These are phyloP conservation scores for Philereme transversata DNA, from an alignment of 2,888 invertebrate genomes.

Conservation along the genomic window DNA sequence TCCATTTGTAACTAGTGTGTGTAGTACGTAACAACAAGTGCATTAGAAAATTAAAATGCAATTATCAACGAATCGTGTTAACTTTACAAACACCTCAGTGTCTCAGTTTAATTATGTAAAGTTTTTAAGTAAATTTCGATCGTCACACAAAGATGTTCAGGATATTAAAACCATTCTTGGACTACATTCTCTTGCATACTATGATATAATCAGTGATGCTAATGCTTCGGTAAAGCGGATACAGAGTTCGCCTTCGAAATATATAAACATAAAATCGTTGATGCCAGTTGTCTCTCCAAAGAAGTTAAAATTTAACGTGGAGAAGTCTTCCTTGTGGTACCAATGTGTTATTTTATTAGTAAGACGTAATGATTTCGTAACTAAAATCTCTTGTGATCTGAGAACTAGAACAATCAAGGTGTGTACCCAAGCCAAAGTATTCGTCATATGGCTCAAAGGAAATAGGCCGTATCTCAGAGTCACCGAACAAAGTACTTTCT, in stretches of 20 bases:
- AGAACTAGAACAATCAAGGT: conserved; percentile 41
- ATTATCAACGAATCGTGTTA: conserved; percentile 67
- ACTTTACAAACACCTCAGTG: conserved; percentile 68
- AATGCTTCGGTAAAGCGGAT: conserved; percentile 19
- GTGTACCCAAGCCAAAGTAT: conserved; percentile 11
- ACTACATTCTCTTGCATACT: conserved; percentile 58
- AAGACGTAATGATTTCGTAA: conserved; percentile 44
- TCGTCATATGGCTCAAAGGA: conserved; percentile 18
- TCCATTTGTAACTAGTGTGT: conserved; percentile 46
- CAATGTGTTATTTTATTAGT: conserved; percentile 43
- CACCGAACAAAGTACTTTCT: conserved; percentile 1
- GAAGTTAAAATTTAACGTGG: conserved; percentile 47
- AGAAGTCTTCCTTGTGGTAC: conserved; percentile 52
- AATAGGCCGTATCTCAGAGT: conserved; percentile 3
- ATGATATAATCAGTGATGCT: conserved; percentile 33
- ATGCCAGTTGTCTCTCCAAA: conserved; percentile 49
- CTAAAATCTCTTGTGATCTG: conserved; percentile 58
- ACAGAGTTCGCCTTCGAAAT: conserved; percentile 35
- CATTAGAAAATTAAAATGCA: conserved; percentile 62
- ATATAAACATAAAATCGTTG: conserved; percentile 31
- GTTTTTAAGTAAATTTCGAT: conserved; percentile 65
- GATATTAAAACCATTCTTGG: conserved; percentile 71
- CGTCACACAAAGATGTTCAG: conserved; percentile 61
- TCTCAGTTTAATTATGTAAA: conserved; percentile 74
- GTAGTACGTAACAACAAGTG: conserved; percentile 59